Conservation (phyloP, 1,140 invertebrate genomes). For the Ctenoplectra terminalis region DNA sequence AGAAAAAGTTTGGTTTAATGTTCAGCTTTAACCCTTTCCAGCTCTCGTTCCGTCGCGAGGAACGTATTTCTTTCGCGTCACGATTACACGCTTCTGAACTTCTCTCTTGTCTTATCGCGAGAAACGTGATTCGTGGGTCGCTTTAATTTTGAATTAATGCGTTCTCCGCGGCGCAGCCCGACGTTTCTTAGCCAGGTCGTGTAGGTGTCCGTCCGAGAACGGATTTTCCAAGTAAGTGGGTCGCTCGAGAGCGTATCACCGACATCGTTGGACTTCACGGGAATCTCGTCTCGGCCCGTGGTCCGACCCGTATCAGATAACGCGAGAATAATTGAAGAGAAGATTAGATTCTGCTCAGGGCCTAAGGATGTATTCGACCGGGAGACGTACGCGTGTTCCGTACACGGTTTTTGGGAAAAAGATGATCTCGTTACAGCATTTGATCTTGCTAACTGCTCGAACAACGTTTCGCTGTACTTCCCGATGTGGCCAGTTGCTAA, state of each 20-base stretch:
- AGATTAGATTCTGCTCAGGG: constrained; percentile 57
- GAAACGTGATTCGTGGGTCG: not conserved
- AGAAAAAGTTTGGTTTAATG: constrained; percentile 5
- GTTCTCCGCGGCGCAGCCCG: not conserved
- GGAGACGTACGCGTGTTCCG: constrained; percentile 34
- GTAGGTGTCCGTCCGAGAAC: not conserved
- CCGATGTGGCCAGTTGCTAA: constrained; percentile 41
- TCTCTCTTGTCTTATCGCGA: not conserved
- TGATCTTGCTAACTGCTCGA: constrained; percentile 23
- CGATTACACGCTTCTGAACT: not conserved
- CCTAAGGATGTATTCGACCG: constrained; percentile 25
- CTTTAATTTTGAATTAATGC: constrained; percentile 8
- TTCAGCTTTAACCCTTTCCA: not conserved
- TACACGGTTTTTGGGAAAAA: constrained; percentile 44
- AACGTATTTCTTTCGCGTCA: not conserved
- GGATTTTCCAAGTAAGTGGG: constrained; percentile 38
- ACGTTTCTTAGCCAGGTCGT: no score
- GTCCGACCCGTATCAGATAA: constrained; percentile 47
- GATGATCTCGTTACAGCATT: constrained; percentile 54
- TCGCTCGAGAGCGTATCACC: constrained; percentile 18
- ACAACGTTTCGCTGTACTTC: constrained; percentile 20
- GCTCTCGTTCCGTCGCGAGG: not conserved
- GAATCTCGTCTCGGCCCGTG: constrained; percentile 50
- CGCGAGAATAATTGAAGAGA: constrained; percentile 59
- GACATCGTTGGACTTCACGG: constrained; percentile 23